phyloP scores from a whole-genome alignment of 2,113 vertebrate species.

The Calonectris borealis region DNA sequence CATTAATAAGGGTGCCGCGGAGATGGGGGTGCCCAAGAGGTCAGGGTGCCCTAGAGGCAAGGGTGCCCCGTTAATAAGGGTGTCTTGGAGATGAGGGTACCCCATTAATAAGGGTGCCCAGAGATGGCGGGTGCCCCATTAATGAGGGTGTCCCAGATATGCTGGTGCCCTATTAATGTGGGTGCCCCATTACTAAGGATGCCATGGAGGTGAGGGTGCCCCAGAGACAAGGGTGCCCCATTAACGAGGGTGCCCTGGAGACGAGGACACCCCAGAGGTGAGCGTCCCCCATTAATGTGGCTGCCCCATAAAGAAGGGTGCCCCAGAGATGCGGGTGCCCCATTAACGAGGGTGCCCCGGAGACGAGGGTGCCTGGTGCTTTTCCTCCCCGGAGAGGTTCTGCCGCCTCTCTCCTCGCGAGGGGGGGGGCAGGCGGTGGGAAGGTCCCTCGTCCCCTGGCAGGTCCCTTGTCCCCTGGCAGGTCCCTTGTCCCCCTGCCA shows the following conservation, averaged over 20 bases:
- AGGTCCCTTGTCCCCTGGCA: neutral
- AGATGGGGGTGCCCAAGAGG: neutral
- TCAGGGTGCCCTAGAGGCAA: too few relatives aligned
- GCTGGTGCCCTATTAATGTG: neutral
- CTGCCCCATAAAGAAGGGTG: neutral
- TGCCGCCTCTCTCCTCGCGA: rapidly evolving
- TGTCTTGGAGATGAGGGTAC: neutral
- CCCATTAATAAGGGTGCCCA: neutral
- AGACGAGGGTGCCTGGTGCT: neutral
- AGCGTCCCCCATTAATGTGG: neutral
- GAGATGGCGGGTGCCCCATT: too few relatives aligned
- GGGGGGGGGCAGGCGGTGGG: neutral
- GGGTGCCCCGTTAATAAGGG: neutral
- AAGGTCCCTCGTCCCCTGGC: neutral
- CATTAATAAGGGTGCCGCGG: neutral
- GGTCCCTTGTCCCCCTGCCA: too few relatives aligned
- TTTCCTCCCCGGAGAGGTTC: neutral
- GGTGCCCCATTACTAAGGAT: neutral
- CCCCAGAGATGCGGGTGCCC: neutral
- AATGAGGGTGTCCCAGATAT: too few relatives aligned
- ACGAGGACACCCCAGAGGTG: neutral
- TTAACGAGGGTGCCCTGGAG: neutral
- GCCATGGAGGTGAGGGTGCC: too few relatives aligned
- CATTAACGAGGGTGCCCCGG: neutral
- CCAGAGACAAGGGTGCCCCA: too few relatives aligned